Conservation (phyloP, 2,888 invertebrate genomes). For the Cryptosula pallasiana region DNA sequence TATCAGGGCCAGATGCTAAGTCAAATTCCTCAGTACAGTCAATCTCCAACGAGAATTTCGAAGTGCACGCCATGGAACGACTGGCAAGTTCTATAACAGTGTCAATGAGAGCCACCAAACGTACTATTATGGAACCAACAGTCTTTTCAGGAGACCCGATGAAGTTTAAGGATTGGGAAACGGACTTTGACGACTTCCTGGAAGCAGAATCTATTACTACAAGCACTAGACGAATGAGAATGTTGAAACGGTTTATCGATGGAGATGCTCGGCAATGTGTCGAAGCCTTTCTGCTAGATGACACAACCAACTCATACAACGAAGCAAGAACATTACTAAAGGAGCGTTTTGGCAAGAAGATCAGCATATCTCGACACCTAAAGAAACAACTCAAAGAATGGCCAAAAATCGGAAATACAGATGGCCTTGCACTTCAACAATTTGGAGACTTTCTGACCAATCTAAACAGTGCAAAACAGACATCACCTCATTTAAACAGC, state of each 20-base stretch:
- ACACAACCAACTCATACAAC: neutral
- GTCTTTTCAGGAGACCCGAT: neutral
- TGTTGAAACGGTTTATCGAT: conserved; percentile 3
- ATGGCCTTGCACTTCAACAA: conserved; percentile 16
- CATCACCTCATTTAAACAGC: conserved; percentile 10
- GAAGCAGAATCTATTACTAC: too few relatives aligned
- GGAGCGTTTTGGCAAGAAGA: neutral
- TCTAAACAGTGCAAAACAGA: neutral
- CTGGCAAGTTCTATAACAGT: neutral
- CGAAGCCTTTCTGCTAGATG: neutral
- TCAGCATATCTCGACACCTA: neutral
- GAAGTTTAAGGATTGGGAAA: conserved; percentile 9
- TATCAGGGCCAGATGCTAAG: too few relatives aligned
- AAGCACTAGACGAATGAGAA: conserved; percentile 18
- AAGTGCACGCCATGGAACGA: too few relatives aligned
- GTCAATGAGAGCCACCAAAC: neutral
- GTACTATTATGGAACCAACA: neutral
- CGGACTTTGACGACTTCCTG: neutral
- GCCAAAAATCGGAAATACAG: neutral
- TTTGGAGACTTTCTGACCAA: neutral
- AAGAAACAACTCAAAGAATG: conserved; percentile 1
- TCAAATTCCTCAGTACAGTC: too few relatives aligned
- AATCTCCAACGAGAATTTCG: too few relatives aligned
- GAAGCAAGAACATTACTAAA: neutral
- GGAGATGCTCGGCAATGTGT: neutral